A percentile compares a stretch with the other conserved stretches of the same genome.
Conservation (phyloP, 92 coral and sea anemone species). For the Palythoa heliodiscus region DNA sequence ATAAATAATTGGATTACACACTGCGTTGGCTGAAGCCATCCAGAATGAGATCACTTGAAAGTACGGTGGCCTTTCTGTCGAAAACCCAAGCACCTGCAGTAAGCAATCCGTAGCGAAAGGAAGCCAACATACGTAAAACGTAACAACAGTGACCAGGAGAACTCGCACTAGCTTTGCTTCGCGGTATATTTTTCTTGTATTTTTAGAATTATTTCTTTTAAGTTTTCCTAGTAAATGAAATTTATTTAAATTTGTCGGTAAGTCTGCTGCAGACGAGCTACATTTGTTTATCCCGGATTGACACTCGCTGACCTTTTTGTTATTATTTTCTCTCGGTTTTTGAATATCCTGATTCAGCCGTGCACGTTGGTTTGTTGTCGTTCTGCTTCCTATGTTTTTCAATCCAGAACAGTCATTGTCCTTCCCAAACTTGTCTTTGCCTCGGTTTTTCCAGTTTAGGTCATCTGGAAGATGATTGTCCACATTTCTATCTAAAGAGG, state of each 20-base stretch:
- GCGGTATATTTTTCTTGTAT: conserved; percentile 46
- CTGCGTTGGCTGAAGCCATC: conserved; percentile 75
- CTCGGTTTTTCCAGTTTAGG: not conserved
- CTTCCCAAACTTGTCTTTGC: not conserved
- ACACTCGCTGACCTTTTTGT: not conserved
- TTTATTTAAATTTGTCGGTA: conserved; percentile 10
- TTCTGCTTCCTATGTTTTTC: not conserved
- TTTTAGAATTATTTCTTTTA: conserved; percentile 37
- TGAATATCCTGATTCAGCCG: not conserved
- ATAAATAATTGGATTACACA: conserved; percentile 76
- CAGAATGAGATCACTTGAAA: conserved; percentile 63
- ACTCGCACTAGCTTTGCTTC: conserved; percentile 65
- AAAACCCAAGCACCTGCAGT: conserved; percentile 57
- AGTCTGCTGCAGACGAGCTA: not conserved
- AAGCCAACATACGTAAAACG: conserved; percentile 70
- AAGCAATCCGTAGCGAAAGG: conserved; percentile 71
- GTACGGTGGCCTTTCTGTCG: conserved; percentile 55
- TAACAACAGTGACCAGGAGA: conserved; percentile 65
- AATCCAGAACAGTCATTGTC: not conserved
- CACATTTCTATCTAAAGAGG: not conserved
- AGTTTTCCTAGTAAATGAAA: not conserved
- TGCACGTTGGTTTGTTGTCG: not conserved
- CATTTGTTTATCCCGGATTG: not conserved
- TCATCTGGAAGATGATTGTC: not conserved
- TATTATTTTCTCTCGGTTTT: not conserved